Conservation (phyloP, 2,113 vertebrate genomes). For the Fregetta grallaria region DNA sequence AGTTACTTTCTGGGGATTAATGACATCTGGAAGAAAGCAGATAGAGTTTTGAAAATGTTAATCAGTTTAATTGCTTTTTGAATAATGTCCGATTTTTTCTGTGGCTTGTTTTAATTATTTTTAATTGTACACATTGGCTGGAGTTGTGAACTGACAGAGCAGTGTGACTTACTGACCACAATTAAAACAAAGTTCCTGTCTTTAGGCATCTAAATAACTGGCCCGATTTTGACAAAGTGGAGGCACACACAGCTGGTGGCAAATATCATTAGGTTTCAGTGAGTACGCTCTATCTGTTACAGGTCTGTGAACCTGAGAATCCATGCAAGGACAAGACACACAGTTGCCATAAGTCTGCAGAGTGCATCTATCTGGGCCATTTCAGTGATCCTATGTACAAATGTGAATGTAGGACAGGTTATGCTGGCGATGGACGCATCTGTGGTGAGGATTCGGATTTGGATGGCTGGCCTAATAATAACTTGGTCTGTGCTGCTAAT, state of each 20-base stretch:
- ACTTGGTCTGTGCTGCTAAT: conserved; percentile 90
- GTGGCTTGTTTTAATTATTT: not conserved
- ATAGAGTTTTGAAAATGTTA: not conserved
- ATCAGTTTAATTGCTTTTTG: not conserved
- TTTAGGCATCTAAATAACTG: not conserved
- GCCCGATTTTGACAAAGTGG: not conserved
- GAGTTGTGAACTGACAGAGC: not conserved
- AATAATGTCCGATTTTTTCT: not conserved
- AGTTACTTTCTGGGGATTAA: not conserved
- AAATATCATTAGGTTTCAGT: not conserved
- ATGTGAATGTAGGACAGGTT: conserved; percentile 93
- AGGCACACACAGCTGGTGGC: not conserved
- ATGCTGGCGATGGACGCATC: conserved; percentile 92
- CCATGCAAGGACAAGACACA: conserved; percentile 94
- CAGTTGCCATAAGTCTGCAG: conserved; percentile 88
- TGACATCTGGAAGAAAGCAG: not conserved
- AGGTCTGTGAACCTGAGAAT: conserved; percentile 96
- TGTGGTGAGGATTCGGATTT: conserved; percentile 97
- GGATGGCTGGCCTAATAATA: conserved; percentile 97
- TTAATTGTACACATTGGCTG: not conserved
- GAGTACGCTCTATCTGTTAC: not conserved
- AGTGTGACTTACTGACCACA: not conserved
- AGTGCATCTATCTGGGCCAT: conserved; percentile 93
- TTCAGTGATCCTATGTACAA: conserved; percentile 98
- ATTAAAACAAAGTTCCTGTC: not conserved